Conservation (phyloP, 1,140 invertebrate species). For the Proctacanthus coquilletti region DNA sequence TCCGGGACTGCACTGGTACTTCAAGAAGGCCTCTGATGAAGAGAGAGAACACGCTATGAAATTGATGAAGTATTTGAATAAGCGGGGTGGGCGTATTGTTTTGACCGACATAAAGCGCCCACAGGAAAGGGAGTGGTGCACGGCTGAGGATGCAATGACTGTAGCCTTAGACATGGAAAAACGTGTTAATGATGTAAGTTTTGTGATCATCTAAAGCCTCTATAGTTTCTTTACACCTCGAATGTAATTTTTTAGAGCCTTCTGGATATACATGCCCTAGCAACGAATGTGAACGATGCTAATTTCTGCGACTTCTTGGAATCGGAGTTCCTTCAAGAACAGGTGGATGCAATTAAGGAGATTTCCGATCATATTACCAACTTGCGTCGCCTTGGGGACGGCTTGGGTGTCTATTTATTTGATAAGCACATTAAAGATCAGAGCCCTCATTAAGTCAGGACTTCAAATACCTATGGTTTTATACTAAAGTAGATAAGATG, state of each 20-base stretch:
- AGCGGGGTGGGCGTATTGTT: conserved; percentile 54
- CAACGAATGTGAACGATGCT: conserved; percentile 46
- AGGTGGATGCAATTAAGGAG: conserved; percentile 61
- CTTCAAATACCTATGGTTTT: too few species aligned
- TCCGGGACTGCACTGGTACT: conserved; percentile 51
- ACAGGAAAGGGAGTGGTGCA: conserved; percentile 42
- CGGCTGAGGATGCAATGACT: conserved; percentile 48
- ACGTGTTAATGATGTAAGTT: conserved; percentile 49
- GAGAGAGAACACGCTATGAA: conserved; percentile 61
- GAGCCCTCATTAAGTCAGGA: too few species aligned
- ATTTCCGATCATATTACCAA: conserved; percentile 55
- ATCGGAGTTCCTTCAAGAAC: conserved; percentile 52
- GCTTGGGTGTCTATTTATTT: conserved; percentile 57
- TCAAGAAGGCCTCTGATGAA: conserved; percentile 54
- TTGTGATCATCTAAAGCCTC: neutral
- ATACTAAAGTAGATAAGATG: too few species aligned
- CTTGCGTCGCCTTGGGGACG: conserved; percentile 51
- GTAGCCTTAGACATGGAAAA: conserved; percentile 62
- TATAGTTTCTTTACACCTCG: neutral
- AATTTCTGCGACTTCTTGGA: conserved; percentile 59
- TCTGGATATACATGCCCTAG: conserved; percentile 48
- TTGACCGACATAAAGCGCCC: conserved; percentile 42
- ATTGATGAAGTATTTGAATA: conserved; percentile 66
- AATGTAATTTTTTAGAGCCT: conserved; percentile 36
- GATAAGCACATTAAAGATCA: too few species aligned